Evolutionary conservation across 2,888 invertebrate species (phyloP), one percentile per base, ranked within the genome.

Genomic region (Eupithecia exiguata): DNA sequence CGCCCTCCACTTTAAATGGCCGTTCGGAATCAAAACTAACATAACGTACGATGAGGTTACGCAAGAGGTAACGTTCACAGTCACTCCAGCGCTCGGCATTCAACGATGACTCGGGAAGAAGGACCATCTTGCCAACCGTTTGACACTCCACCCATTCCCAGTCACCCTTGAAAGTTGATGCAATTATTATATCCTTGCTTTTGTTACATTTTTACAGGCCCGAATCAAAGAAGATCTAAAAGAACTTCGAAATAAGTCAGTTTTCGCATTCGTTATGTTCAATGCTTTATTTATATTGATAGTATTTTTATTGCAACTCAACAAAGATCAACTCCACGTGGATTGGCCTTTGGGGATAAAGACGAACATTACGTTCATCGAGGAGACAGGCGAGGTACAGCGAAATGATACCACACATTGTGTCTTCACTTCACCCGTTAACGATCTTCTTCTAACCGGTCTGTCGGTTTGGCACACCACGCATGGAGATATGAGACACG

Each of bases 201-300:
- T 93, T 94, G 89, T 93, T 88, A 89, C 88, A 88, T 91, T 92
- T n/a, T 96, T 95, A 93, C 96, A 98, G 98, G 97, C 96, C 91
- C 96, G 98, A 91, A 97, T 98, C 89, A 98, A 98, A 88, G 95
- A 95, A 87, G 98, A 99, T 94, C 96, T 99, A 93, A 96, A 98
- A 91, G 99, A 99, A 91, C 96, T 99, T 90, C 96, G 99, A 90
- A 99, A 99, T 96, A 98, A 99, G 94, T 98, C 98, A 88, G 98
- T 98, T 89, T 98, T 99, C 95, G 98, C 98, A 91, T 99, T 99
- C 97, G 97, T 99, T 95, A 99, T 99, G 99, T 97, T 99, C 96
- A 99, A 99, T 96, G 98, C 99, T 94, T 97, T 99, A 91, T 99
- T 99, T 97, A 98, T 99, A 92, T 97, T 99, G 95, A 98, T 99